Evolutionary conservation across 2,797 vertebrate species (phyloP), one percentile per base, ranked within the genome.

Genomic region (Moxostoma hubbsi): DNA sequence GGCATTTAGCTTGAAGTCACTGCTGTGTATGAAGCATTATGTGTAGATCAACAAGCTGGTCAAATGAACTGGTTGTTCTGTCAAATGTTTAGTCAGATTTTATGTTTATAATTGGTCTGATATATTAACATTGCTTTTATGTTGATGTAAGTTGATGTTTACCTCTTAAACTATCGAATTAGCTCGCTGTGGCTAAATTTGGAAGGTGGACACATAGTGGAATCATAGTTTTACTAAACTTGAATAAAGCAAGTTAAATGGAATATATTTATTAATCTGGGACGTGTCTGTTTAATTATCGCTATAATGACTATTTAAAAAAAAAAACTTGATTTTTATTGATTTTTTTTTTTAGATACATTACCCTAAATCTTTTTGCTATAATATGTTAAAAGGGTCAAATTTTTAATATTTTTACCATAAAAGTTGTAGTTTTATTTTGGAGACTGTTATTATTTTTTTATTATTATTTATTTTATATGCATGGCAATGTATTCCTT

Each of bases 121-220:
- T 18, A 9, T 6, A 6, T 55, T 36, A 24, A 4, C 9, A 8
- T 7, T 62, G 58, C 4, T 12, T 64, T 47, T 3, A n/a, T 5
- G 11, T 18, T 62, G 49, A 46, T 13, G 9, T 64, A 4, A 46
- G 15, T 9, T 36, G 4, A 43, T 55, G 4, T 5, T 24, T 55
- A 54, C 43, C 36, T 57, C 7, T 9, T 43, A 50, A 58, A 9
- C 13, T 50, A 12, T 43, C 59, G 77, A 73, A 24, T 45, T 73
- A 79, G 77, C 77, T 66, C 58, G 71, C 70, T 65, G 77, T 58
- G 5, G 77, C 77, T 79, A 79, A 58, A 50, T 55, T 50, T 24
- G 51, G 43, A 72, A 9, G 50, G 13, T 58, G 45, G 51, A 18
- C 69, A 58, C 53, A 46, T 45, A 50, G 45, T 58, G 43, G 59